Conservation (phyloP, 1,140 invertebrate genomes). For the Marisa cornuarietis region DNA sequence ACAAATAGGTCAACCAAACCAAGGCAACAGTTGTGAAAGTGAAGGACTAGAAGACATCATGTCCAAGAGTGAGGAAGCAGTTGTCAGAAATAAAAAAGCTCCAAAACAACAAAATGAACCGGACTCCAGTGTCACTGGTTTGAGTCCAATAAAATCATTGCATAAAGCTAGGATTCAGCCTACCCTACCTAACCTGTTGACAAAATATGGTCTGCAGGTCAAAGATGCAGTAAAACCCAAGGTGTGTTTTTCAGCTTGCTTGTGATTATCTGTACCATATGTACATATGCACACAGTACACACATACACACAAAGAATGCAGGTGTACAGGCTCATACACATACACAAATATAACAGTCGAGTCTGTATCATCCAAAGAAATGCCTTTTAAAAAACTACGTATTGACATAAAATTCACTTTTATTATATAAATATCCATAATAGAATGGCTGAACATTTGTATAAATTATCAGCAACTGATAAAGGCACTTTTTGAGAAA, state of each 20-base stretch:
- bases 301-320: too few species aligned
- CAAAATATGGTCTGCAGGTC: slow-evolving; percentile 47
- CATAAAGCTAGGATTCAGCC: slow-evolving; percentile 38
- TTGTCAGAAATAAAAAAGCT: too few species aligned
- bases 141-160: slow-evolving; percentile 21
- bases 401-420: slow-evolving; percentile 4
- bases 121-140: slow-evolving; percentile 2
- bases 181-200: slow-evolving; percentile 45
- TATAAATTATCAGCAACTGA: too few species aligned
- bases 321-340: background rate
- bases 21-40: too few species aligned
- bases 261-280: background rate
- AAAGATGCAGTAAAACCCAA: slow-evolving; percentile 26
- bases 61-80: too few species aligned
- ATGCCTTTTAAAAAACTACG: background rate
- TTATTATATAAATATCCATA: too few species aligned
- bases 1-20: background rate
- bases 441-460: too few species aligned
- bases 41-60: too few species aligned
- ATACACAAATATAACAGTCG: background rate
- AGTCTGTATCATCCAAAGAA: background rate
- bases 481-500: too few species aligned
- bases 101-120: background rate
- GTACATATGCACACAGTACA: background rate
- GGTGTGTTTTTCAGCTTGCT: slow-evolving; percentile 14